Conservation (phyloP, 2,797 vertebrate species). For the Peromyscus melanophrys region DNA sequence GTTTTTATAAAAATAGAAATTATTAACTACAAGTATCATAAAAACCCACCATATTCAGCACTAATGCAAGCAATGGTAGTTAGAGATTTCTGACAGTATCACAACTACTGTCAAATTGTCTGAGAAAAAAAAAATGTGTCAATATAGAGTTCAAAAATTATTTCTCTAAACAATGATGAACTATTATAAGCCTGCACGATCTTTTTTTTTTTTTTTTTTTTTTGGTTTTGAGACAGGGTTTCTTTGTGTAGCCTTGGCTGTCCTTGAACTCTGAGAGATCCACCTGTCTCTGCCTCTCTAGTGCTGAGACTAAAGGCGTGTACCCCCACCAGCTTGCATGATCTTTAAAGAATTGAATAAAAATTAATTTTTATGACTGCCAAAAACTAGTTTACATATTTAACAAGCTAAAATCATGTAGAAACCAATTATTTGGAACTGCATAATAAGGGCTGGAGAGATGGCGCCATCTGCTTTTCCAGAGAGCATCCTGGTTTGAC, state of each 20-base stretch:
- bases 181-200: neutral
- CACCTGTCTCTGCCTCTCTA: neutral
- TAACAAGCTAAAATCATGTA: neutral
- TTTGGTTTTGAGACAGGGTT: neutral
- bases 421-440: slow-evolving; percentile 14
- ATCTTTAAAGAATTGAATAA: slow-evolving; percentile 22
- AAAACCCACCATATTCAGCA: neutral
- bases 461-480: neutral
- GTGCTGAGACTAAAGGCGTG: neutral
- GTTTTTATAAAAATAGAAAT: slow-evolving; percentile 38
- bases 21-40: neutral
- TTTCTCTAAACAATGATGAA: neutral
- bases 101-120: neutral
- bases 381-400: neutral
- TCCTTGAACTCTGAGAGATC: neutral
- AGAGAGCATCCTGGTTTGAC: neutral
- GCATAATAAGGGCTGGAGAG: neutral
- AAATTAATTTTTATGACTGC: slow-evolving; percentile 1
- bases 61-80: neutral
- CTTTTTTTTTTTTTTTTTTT: neutral
- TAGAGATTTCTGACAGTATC: slow-evolving; percentile 20
- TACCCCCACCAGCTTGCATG: neutral
- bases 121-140: neutral
- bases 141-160: slow-evolving; percentile 44
- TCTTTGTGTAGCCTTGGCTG: neutral